Evolutionary conservation across 1,140 invertebrate species (phyloP), one percentile per base, ranked within the genome.

Genomic region (Drosophila obscura): DNA sequence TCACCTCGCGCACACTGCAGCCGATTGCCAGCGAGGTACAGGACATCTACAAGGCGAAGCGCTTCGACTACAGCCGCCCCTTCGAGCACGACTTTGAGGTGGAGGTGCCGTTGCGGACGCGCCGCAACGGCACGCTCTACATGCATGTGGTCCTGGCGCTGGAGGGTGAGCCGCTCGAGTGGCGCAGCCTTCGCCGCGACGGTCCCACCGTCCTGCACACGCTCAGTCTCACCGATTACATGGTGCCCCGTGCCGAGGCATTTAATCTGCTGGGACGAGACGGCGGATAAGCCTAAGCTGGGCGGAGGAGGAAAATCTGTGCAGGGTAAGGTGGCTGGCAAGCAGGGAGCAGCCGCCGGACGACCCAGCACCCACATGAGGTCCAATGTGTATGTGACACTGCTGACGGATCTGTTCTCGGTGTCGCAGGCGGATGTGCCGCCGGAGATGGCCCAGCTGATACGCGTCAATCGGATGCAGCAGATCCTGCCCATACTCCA

Each of bases 401-500:
- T 96, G 59, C 92, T 96, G 80, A 94, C 94, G 0, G 95, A 96
- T 75, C 57, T 93, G 6, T 91, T 95, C 11, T 85, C 93, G 7
- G 84, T 96, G 26, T 94, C 94, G 24, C 64, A 92, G 4, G 80
- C 92, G 26, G 93, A 93, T 57, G 84, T 96, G 26, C 96, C 96
- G 13, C 78, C 93, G 2, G 96, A 96, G 90, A 85, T 96, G 45
- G 77, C 92, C 1, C 90, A 91, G 22, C 73, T 85, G 5, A 89
- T 77, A 69, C 95, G 95, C 73, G 87, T 96, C 15, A 93, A 94
- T 72, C 92, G 93, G 35, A 93, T 94, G 45, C 93, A 93, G 22
- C 94, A 95, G 90, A 97, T 97, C 89, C 93, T 98, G 69, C 97
- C 97, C 22, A 95, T 98, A 68, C 85, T 98, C 0, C 95, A 95